phyloP scores from a whole-genome alignment of 1,140 invertebrate genomes.

The Zelostemma sp. region DNA sequence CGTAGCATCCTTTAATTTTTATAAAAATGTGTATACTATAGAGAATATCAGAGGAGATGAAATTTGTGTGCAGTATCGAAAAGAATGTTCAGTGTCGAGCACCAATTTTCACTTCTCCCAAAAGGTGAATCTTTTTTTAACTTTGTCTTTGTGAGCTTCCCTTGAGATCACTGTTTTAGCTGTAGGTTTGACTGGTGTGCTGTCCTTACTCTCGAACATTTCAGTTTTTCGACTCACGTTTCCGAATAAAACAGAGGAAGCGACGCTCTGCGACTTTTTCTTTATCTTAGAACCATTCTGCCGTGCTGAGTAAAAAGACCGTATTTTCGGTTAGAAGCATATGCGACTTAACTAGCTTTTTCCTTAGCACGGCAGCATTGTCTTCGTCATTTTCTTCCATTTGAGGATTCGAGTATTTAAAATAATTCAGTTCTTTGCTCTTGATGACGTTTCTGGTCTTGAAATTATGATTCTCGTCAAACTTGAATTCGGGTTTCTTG shows the following conservation, averaged over 20 bases:
- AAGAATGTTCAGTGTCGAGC: too few relatives aligned
- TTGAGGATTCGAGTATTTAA: neutral
- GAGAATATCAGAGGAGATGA: too few relatives aligned
- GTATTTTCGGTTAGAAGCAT: too few relatives aligned
- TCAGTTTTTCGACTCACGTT: slow-evolving; percentile 67
- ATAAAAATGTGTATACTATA: too few relatives aligned
- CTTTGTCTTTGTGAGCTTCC: slow-evolving; percentile 58
- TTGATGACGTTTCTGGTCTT: too few relatives aligned
- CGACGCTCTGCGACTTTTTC: neutral
- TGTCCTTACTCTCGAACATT: slow-evolving; percentile 60
- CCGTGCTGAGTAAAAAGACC: too few relatives aligned
- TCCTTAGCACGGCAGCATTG: too few relatives aligned
- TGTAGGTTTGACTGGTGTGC: neutral
- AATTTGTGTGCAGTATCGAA: too few relatives aligned
- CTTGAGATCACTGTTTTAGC: neutral
- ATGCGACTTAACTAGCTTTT: too few relatives aligned
- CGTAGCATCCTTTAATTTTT: too few relatives aligned
- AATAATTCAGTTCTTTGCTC: neutral
- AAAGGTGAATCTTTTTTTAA: slow-evolving; percentile 65
- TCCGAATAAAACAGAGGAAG: slow-evolving; percentile 42
- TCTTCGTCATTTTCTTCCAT: neutral
- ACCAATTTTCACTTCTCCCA: slow-evolving; percentile 65
- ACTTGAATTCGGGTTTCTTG: neutral
- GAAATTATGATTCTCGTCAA: too few relatives aligned
- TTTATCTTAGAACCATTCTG: neutral